Percentiles rank a stretch among this genome's conserved stretches.
Conservation (phyloP, 2,797 vertebrate genomes). For the Crocidura indochinensis region DNA sequence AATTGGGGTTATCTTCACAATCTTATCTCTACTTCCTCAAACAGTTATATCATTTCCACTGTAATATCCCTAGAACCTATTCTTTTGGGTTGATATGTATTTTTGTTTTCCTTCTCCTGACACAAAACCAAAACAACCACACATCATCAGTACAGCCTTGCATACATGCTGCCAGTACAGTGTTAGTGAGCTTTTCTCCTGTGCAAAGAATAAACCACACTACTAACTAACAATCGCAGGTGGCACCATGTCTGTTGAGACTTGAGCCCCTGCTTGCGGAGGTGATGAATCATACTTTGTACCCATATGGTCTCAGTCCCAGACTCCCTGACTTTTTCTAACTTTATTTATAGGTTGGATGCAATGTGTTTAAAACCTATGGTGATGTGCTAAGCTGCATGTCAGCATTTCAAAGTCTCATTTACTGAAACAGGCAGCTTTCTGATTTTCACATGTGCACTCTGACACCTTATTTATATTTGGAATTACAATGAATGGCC, state of each 20-base stretch:
- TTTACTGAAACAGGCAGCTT: not conserved
- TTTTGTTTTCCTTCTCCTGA: too few relatives aligned
- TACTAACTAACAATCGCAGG: not conserved
- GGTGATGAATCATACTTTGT: too few relatives aligned
- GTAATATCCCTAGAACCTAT: too few relatives aligned
- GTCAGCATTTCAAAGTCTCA: not conserved
- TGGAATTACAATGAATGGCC: not conserved
- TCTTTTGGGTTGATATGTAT: too few relatives aligned
- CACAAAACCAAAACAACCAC: too few relatives aligned
- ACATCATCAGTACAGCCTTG: too few relatives aligned
- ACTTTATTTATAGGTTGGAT: not conserved
- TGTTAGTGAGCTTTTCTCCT: too few relatives aligned
- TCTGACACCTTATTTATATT: not conserved
- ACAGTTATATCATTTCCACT: too few relatives aligned
- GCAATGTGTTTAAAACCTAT: not conserved
- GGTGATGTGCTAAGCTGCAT: not conserved
- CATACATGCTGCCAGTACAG: too few relatives aligned
- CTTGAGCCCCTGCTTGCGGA: not conserved
- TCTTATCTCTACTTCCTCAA: too few relatives aligned
- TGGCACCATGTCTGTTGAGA: too few relatives aligned
- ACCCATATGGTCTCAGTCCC: not conserved
- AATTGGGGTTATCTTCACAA: too few relatives aligned
- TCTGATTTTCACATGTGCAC: not conserved
- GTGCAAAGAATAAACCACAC: not conserved
- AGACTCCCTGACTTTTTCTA: not conserved